Percentiles rank a stretch among this genome's conserved stretches.
Conservation (phyloP, 2,888 invertebrate genomes). For the Epiblema foenella region DNA sequence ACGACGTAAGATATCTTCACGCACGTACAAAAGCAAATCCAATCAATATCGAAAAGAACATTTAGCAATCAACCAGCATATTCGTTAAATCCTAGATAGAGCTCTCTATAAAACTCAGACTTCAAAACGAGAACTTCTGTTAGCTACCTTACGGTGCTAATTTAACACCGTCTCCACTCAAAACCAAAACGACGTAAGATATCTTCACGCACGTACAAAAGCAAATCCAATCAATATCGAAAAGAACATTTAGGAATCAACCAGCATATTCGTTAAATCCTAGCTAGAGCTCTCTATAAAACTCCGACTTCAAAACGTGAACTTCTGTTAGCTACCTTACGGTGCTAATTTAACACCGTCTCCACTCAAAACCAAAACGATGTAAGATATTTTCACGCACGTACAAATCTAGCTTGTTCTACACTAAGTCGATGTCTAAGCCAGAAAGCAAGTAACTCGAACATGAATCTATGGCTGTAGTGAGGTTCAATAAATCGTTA, state of each 20-base stretch:
- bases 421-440: background rate
- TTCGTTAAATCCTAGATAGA: background rate
- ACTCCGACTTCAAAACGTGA: background rate
- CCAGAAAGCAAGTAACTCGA: background rate
- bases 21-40: background rate
- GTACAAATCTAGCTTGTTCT: background rate
- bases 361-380: background rate
- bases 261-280: constrained; percentile 1
- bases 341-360: background rate
- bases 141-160: background rate
- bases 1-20: background rate
- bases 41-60: background rate
- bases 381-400: background rate
- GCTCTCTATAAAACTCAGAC: background rate
- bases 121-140: background rate
- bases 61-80: background rate
- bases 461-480: background rate
- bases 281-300: background rate
- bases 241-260: background rate
- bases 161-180: background rate
- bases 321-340: background rate
- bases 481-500: constrained; percentile 2
- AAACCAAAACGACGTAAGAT: background rate
- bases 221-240: background rate
- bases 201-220: background rate